Evolutionary conservation across 2,888 invertebrate species (phyloP).

Genomic region (Noctua comes): DNA sequence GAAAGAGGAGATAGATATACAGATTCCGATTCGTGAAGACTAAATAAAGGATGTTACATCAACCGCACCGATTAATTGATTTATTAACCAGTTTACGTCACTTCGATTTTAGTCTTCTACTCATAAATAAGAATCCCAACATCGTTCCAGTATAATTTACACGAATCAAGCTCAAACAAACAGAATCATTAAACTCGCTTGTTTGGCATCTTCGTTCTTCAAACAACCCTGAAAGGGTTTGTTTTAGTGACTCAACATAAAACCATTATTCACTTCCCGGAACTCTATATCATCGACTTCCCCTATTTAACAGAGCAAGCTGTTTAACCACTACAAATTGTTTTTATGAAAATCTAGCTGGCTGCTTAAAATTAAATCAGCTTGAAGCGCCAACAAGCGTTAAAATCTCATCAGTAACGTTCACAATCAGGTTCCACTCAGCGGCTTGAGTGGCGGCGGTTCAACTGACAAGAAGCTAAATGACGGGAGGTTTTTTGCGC

Average conservation of each 20-base stretch:
- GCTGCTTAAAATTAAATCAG: slow-evolving; percentile 46
- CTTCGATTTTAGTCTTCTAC: neutral
- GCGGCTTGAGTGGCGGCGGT: slow-evolving; percentile 22
- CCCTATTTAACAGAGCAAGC: slow-evolving; percentile 19
- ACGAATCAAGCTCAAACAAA: slow-evolving; percentile 27
- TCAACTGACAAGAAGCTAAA: slow-evolving; percentile 53
- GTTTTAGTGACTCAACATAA: slow-evolving; percentile 50
- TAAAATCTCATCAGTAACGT: slow-evolving; percentile 61
- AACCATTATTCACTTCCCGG: slow-evolving; percentile 40
- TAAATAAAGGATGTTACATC: neutral
- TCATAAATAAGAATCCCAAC: slow-evolving; percentile 1
- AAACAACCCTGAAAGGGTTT: slow-evolving; percentile 41
- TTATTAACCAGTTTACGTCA: neutral
- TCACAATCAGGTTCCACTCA: slow-evolving; percentile 43
- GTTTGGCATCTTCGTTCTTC: slow-evolving; percentile 31
- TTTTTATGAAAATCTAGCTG: slow-evolving; percentile 33
- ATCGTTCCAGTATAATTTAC: slow-evolving; percentile 1
- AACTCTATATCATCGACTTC: slow-evolving; percentile 37
- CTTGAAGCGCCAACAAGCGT: slow-evolving; percentile 49
- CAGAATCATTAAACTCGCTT: slow-evolving; percentile 48
- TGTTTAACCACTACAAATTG: slow-evolving; percentile 21
- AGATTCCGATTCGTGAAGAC: neutral
- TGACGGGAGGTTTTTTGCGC: slow-evolving; percentile 52
- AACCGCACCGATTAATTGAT: neutral
- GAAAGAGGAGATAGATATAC: neutral